These are phyloP conservation scores for Phorcus lineatus DNA, from an alignment of 2,888 invertebrate species.

Conservation along the genomic window DNA sequence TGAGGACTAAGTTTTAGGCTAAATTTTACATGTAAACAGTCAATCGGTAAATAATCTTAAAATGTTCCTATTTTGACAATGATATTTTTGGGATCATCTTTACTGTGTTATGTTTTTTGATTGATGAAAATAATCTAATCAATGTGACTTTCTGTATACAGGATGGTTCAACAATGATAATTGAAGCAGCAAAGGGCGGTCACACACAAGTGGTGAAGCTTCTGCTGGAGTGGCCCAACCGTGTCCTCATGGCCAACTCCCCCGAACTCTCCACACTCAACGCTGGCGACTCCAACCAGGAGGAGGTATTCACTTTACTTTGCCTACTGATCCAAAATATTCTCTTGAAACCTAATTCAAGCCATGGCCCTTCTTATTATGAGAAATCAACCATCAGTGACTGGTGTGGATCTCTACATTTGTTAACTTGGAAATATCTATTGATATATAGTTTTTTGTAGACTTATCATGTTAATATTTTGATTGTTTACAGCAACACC, in stretches of 20 bases:
- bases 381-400: background rate
- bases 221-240: slow-evolving; percentile 92
- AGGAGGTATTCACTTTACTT: slow-evolving; percentile 33
- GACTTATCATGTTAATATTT: too few species aligned
- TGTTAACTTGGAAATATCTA: background rate
- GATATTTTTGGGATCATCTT: too few species aligned
- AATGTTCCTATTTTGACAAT: background rate
- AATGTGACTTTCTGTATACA: slow-evolving; percentile 63
- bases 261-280: slow-evolving; percentile 52
- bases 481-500: slow-evolving; percentile 54
- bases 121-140: background rate
- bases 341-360: too few species aligned
- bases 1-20: too few species aligned
- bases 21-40: too few species aligned
- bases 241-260: slow-evolving; percentile 56
- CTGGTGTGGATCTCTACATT: background rate
- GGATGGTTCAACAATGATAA: slow-evolving; percentile 98
- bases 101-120: too few species aligned
- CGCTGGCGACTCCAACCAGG: slow-evolving; percentile 43
- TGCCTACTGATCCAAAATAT: too few species aligned
- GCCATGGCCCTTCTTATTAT: too few species aligned
- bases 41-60: too few species aligned
- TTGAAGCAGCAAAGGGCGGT: slow-evolving; percentile 98
- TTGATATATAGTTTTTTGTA: too few species aligned
- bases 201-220: slow-evolving; percentile 96